These are phyloP conservation scores for Creontiades dilutus DNA, from an alignment of 2,888 invertebrate genomes.

Conservation along the genomic window DNA sequence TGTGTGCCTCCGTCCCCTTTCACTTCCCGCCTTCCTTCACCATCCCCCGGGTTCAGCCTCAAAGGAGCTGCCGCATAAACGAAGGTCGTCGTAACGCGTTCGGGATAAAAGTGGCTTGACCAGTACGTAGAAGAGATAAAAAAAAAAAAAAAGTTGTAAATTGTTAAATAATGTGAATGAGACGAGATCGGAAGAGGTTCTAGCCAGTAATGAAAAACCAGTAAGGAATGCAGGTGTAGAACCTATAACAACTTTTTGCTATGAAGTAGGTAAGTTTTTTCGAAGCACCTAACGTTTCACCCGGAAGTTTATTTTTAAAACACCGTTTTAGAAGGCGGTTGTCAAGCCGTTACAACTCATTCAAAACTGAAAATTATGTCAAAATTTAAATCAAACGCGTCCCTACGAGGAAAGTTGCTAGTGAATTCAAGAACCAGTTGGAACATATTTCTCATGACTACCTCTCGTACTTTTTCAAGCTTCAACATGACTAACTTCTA, in stretches of 20 bases:
- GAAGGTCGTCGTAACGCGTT: constrained; percentile 36
- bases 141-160: constrained; percentile 7
- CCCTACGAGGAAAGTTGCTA: too few species aligned
- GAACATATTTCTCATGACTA: too few species aligned
- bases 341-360: too few species aligned
- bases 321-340: too few species aligned
- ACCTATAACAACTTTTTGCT: neutral
- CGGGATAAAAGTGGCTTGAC: constrained; percentile 36
- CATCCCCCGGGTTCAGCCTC: constrained; percentile 10
- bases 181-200: neutral
- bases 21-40: constrained; percentile 24
- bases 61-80: constrained; percentile 15
- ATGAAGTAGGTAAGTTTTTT: neutral
- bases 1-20: constrained; percentile 53
- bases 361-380: too few species aligned
- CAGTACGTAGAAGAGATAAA: constrained; percentile 4
- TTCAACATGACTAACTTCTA: too few species aligned
- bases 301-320: neutral
- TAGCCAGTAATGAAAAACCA: neutral
- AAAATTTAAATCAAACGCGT: too few species aligned
- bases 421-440: too few species aligned
- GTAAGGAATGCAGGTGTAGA: constrained; percentile 29
- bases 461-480: too few species aligned
- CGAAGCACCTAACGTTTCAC: neutral
- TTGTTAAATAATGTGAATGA: constrained; percentile 19